A percentile compares a stretch with the other conserved stretches of the same genome.
Evolutionary conservation across 1,140 invertebrate species (phyloP).

Genomic region (Philotrypesis tridentata): DNA sequence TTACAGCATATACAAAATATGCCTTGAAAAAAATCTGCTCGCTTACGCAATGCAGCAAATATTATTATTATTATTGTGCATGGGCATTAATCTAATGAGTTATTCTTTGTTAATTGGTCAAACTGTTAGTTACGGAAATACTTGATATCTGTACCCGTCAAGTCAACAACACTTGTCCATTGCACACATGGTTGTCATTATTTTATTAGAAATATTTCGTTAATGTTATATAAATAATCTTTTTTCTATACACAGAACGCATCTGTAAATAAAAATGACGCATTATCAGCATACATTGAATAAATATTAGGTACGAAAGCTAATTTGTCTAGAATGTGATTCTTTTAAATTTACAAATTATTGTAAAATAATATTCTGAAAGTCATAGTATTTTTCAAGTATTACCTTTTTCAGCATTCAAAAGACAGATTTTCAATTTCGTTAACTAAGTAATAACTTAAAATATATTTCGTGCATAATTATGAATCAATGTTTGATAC

Average conservation of each 20-base stretch:
- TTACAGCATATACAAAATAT: slow-evolving; percentile 46
- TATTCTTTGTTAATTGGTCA: slow-evolving; percentile 43
- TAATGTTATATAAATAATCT: slow-evolving; percentile 32
- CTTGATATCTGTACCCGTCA: slow-evolving; percentile 35
- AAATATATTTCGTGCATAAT: slow-evolving; percentile 19
- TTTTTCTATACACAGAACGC: slow-evolving; percentile 42
- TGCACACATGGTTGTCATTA: slow-evolving; percentile 41
- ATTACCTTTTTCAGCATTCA: slow-evolving; percentile 28
- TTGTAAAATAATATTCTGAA: slow-evolving; percentile 14
- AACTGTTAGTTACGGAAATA: slow-evolving; percentile 33
- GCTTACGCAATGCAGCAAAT: slow-evolving; percentile 42
- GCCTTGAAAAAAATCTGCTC: slow-evolving; percentile 33
- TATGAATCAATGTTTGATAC: slow-evolving; percentile 47
- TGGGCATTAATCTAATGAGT: slow-evolving; percentile 39
- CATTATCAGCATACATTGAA: slow-evolving; percentile 30
- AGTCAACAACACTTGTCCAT: slow-evolving; percentile 40
- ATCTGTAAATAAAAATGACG: slow-evolving; percentile 43
- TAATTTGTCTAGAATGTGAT: slow-evolving; percentile 36
- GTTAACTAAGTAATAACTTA: slow-evolving; percentile 37
- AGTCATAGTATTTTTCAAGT: slow-evolving; percentile 20
- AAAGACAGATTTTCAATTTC: slow-evolving; percentile 25
- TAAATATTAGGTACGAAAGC: slow-evolving; percentile 13
- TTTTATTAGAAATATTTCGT: slow-evolving; percentile 36
- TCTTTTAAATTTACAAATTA: slow-evolving; percentile 34
- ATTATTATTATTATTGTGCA: slow-evolving; percentile 42